These are phyloP conservation scores for Hydrozoanthus tunicans DNA, from an alignment of 64 coral and sea anemone genomes.

Conservation along the genomic window DNA sequence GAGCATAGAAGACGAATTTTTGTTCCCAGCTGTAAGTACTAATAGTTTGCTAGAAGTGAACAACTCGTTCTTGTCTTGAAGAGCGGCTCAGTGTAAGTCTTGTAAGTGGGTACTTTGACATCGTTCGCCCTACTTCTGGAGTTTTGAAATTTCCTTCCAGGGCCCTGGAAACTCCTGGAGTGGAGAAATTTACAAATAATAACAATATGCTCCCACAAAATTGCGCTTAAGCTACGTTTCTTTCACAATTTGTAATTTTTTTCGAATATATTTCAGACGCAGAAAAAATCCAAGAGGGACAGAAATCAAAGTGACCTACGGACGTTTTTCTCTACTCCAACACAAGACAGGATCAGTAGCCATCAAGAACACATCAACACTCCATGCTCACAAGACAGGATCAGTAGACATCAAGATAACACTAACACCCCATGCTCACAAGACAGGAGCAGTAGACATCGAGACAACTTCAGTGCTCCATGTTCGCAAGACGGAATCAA, in stretches of 20 bases:
- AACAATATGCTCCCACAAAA: too few relatives aligned
- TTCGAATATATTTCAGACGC: not conserved
- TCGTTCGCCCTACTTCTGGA: too few relatives aligned
- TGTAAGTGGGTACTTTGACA: too few relatives aligned
- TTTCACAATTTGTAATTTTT: not conserved
- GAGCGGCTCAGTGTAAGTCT: too few relatives aligned
- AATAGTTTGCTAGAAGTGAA: not conserved
- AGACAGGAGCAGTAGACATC: too few relatives aligned
- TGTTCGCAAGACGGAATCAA: too few relatives aligned
- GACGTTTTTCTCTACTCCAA: constrained; percentile 40
- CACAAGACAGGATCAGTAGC: not conserved
- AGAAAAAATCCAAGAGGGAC: constrained; percentile 25
- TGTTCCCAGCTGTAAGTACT: constrained; percentile 68
- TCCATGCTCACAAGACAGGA: not conserved
- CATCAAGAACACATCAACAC: not conserved
- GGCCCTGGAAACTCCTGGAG: too few relatives aligned
- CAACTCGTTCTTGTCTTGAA: too few relatives aligned
- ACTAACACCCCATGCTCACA: not conserved
- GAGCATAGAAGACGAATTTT: constrained; percentile 62
- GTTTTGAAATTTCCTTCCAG: too few relatives aligned
- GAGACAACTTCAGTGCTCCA: too few relatives aligned
- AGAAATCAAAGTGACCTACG: constrained; percentile 55
- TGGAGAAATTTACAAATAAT: too few relatives aligned
- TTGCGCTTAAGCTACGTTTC: not conserved
- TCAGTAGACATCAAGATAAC: not conserved